These are phyloP conservation scores for Drusus annulatus DNA, from an alignment of 1,140 invertebrate species.

Conservation along the genomic window DNA sequence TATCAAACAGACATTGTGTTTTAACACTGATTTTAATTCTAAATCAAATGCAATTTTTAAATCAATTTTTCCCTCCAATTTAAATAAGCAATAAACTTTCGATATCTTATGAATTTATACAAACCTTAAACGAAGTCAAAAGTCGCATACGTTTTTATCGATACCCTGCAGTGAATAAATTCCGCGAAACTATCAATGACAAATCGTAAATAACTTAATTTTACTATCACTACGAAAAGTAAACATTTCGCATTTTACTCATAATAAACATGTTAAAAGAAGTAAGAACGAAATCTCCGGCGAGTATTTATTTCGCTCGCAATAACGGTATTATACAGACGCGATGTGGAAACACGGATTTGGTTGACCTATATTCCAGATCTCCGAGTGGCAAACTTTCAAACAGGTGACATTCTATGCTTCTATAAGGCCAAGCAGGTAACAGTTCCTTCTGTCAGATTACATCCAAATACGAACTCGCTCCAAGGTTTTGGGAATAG, in stretches of 20 bases:
- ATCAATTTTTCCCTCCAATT: too few relatives aligned
- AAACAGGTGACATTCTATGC: conserved; percentile 53
- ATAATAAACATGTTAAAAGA: conserved; percentile 34
- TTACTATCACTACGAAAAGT: conserved; percentile 9
- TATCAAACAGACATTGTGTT: too few relatives aligned
- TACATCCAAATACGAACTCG: conserved; percentile 5
- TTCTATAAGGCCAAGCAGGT: conserved; percentile 48
- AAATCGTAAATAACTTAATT: conserved; percentile 25
- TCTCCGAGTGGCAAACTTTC: conserved; percentile 51
- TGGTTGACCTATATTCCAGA: conserved; percentile 51
- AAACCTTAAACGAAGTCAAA: too few relatives aligned
- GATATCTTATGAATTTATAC: too few relatives aligned
- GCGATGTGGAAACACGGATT: conserved; percentile 51
- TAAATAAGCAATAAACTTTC: too few relatives aligned
- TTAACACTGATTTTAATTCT: too few relatives aligned
- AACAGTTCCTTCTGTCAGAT: conserved; percentile 47
- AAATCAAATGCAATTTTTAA: too few relatives aligned
- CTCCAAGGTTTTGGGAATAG: conserved; percentile 17
- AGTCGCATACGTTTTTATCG: too few relatives aligned
- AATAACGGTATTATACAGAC: conserved; percentile 41
- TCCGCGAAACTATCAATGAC: conserved; percentile 30
- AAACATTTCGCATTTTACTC: conserved; percentile 17
- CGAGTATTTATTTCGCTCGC: conserved; percentile 17
- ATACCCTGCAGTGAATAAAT: not conserved
- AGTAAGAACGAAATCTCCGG: not conserved